Percentiles rank a stretch among this genome's conserved stretches.
Evolutionary conservation across 2,113 vertebrate species (phyloP).

Genomic region (Diadophis punctatus): DNA sequence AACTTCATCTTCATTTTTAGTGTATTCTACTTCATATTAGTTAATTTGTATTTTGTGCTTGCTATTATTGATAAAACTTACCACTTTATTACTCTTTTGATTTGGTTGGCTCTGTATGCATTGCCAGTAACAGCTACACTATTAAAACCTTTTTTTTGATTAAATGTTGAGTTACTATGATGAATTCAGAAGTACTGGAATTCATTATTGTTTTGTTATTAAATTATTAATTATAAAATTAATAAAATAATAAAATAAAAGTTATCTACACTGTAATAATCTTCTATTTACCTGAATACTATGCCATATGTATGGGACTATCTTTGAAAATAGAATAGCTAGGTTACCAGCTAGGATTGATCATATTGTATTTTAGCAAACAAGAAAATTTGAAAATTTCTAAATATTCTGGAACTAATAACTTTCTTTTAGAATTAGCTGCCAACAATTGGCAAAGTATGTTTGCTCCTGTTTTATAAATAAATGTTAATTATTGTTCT

Average conservation of each 20-base stretch:
- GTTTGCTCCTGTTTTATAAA: background rate
- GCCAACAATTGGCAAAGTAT: background rate
- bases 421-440: background rate
- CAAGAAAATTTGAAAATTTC: background rate
- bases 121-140: background rate
- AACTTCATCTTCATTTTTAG: background rate
- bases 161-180: background rate
- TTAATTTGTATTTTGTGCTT: background rate
- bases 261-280: background rate
- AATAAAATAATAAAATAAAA: background rate
- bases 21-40: background rate
- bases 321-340: background rate
- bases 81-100: background rate
- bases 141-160: background rate
- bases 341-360: background rate
- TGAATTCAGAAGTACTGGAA: slow-evolving; percentile 27
- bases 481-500: background rate
- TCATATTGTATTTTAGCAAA: background rate
- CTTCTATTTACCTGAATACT: background rate
- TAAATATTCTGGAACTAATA: background rate
- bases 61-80: background rate
- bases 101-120: slow-evolving; percentile 5
- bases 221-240: background rate
- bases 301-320: background rate
- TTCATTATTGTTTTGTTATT: background rate